Percentiles rank a stretch among this genome's conserved stretches.
These are phyloP conservation scores for Hippocampus barbouri DNA, from an alignment of 2,113 vertebrate species.

Conservation along the genomic window DNA sequence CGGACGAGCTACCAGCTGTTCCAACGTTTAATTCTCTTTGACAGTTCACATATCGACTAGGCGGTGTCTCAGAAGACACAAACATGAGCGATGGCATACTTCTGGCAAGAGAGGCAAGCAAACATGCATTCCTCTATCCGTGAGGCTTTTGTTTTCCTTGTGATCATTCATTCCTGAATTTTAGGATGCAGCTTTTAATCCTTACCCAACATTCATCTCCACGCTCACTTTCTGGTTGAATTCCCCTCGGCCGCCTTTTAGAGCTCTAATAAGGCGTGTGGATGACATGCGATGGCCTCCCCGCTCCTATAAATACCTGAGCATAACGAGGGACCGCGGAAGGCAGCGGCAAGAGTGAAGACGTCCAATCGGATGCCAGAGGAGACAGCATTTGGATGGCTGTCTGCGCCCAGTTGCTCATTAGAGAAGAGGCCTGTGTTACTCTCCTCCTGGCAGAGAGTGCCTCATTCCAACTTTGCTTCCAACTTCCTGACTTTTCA, in stretches of 20 bases:
- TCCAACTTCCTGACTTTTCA: conserved; percentile 5
- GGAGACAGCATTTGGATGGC: conserved; percentile 17
- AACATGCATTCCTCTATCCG: no score
- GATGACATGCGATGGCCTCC: conserved; percentile 25
- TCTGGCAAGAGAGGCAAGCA: no score
- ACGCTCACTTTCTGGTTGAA: conserved; percentile 28
- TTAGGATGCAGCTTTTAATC: neutral
- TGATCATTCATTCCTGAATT: neutral
- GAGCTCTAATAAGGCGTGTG: conserved; percentile 38
- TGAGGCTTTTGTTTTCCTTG: neutral
- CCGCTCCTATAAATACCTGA: conserved; percentile 49
- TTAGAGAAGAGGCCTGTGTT: conserved; percentile 52
- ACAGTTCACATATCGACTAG: no score
- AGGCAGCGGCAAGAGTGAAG: conserved; percentile 39
- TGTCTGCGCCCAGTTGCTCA: conserved; percentile 35
- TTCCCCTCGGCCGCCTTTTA: conserved; percentile 28
- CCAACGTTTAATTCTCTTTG: no score
- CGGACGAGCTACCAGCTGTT: no score
- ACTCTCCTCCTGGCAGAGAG: conserved; percentile 19
- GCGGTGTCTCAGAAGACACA: no score
- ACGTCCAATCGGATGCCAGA: conserved; percentile 26
- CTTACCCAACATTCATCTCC: conserved; percentile 19
- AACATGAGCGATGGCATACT: no score
- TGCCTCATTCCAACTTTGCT: conserved; percentile 4
- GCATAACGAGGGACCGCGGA: conserved; percentile 3